Evolutionary conservation across 1,140 invertebrate genomes (phyloP), one percentile per base, ranked within the genome.

Genomic region (Stenopsyche tienmushanensis): DNA sequence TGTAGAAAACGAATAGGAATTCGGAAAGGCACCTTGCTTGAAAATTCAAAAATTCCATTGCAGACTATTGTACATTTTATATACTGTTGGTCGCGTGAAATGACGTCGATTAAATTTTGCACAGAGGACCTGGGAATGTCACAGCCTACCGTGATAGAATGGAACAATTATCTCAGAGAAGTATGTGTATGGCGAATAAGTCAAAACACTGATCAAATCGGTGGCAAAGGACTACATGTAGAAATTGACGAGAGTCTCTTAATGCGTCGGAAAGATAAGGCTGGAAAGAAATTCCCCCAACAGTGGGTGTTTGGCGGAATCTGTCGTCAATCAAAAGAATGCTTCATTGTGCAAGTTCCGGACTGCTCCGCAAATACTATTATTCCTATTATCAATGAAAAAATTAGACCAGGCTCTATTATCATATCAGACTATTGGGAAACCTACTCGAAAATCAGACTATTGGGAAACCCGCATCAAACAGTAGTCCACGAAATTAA

Each of bases 81-180:
- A 9, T 47, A 47, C 44, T 47, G 7, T 47, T 47, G 44, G 44
- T 8, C 44, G 8, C 44, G 44, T 47, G 44, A 47, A 17, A 47
- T 18, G 44, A 47, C 44, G 5, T 9, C 7, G 8, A 5, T 8
- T 9, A 47, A 47, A 47, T 47, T 8, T 8, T 47, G 44, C 17
- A 17, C 8, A 47, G 8, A 47, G 5, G 44, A 47, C 5, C 17
- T 47, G 44, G 17, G 17, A 9, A 47, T 47, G 17, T 9, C 5
- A 9, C 8, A 47, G 7, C 8, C 5, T 47, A 47, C 44, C 8
- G 44, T 47, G 5, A 47, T 47, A 8, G 44, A 47, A 7, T 47
- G 44, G 44, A 47, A 47, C 17, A 47, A 47, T 47, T 47, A 18
- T 17, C 17, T 47, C 8, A n/a, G n/a, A n/a, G n/a, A 39, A 39